Evolutionary conservation across 2,888 invertebrate genomes (phyloP).

Genomic region (Stictocephala bisonia): DNA sequence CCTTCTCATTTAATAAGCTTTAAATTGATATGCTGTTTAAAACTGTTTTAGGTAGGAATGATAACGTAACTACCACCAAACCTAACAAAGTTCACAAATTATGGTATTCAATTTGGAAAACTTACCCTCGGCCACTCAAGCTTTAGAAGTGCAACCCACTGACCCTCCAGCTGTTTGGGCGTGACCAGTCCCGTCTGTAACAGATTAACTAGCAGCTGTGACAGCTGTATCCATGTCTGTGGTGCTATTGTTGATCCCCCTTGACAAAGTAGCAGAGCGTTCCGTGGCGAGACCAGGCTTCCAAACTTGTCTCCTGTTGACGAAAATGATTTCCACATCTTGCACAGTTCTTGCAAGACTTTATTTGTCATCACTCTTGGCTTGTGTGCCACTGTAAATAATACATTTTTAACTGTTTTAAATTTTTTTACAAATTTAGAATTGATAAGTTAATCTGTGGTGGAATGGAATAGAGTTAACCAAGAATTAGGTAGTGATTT

Average conservation of each 20-base stretch:
- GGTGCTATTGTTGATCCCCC: not conserved
- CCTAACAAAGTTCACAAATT: no score
- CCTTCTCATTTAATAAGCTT: no score
- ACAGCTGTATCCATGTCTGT: not conserved
- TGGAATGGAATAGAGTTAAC: no score
- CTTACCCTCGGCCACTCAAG: constrained; percentile 42
- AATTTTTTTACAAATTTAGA: not conserved
- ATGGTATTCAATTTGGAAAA: not conserved
- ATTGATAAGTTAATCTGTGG: no score
- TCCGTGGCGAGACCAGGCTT: constrained; percentile 15
- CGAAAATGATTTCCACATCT: not conserved
- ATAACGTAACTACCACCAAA: no score
- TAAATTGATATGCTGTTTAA: no score
- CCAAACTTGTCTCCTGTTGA: not conserved
- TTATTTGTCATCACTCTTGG: not conserved
- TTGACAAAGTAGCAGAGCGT: constrained; percentile 30
- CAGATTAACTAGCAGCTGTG: constrained; percentile 8
- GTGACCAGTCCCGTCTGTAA: not conserved
- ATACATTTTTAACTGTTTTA: not conserved
- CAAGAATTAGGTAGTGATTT: no score
- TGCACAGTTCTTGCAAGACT: constrained; percentile 2
- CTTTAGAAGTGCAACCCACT: constrained; percentile 37
- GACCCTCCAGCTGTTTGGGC: constrained; percentile 32
- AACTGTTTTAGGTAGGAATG: no score
- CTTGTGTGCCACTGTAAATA: not conserved